phyloP scores from a whole-genome alignment of 2,888 invertebrate genomes.

The Pollenia griseotomentosa region DNA sequence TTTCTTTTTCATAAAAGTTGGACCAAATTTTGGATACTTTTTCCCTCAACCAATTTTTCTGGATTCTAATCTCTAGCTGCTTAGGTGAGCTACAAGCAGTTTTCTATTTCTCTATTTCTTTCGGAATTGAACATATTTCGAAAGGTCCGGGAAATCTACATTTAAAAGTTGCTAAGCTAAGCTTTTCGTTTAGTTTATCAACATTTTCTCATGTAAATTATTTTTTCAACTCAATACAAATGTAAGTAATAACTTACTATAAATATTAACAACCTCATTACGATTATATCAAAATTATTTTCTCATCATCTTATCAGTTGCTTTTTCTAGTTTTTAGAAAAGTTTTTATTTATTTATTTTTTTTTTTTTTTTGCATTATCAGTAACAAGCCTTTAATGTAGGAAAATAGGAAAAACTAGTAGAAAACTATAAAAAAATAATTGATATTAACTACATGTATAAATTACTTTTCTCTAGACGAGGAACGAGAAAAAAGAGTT shows the following conservation, averaged over 20 bases:
- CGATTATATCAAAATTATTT: constrained; percentile 15
- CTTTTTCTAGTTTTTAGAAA: background rate
- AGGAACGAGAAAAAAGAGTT: background rate
- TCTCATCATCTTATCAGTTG: constrained; percentile 27
- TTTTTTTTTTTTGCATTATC: background rate
- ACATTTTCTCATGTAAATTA: too few species aligned
- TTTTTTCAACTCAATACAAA: too few species aligned
- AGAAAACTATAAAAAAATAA: constrained; percentile 12
- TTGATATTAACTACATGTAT: constrained; percentile 40
- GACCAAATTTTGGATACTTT: too few species aligned
- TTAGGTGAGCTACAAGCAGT: too few species aligned
- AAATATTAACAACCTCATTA: constrained; percentile 13
- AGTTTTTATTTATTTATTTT: background rate
- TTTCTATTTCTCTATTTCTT: too few species aligned
- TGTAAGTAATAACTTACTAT: background rate
- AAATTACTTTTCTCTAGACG: constrained; percentile 40
- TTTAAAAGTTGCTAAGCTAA: too few species aligned
- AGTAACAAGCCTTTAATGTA: constrained; percentile 4
- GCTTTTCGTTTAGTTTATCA: too few species aligned
- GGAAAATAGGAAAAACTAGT: background rate
- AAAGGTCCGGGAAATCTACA: too few species aligned
- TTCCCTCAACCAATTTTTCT: too few species aligned
- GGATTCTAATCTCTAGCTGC: too few species aligned
- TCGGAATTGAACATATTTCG: too few species aligned
- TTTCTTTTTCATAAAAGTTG: too few species aligned